Base-by-base conservation (phyloP, 2,113 vertebrate genomes). In the Sterna hirundo region DNA sequence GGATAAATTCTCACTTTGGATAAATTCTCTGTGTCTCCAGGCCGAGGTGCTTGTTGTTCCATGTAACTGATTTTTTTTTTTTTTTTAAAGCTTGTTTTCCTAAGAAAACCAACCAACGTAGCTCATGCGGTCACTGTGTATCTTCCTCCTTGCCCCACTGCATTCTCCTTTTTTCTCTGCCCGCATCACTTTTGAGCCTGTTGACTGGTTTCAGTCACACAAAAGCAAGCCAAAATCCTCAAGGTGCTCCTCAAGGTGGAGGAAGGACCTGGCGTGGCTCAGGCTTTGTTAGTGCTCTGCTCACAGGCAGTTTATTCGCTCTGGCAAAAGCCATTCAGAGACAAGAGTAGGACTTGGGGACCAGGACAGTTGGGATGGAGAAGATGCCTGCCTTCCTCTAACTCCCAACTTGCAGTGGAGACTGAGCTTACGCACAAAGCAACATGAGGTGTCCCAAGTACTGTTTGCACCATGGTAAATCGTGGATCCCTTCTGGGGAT, bases 381-480 rank as follows among this genome's bases (percentile, higher is more conserved):
- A 54, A 32, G 51, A 51, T 4, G 2, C 11, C 23, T 86, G 26
- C 25, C 23, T 47, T 44, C 26, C 54, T 77, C 32, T 47, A n/a
- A 64, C 27, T 72, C 40, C 55, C 70, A 4, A 12, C 17, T 51
- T 44, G 15, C 15, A 21, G 12, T 30, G 13, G 18, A 47, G 55
- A 34, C 49, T 80, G 62, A 61, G 8, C 27, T 61, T 65, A 12
- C 0, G 2, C 34, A 52, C 16, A 27, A 74, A 68, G 21, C n/a
- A 76, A 6, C 0, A 0, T 44, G 34, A 18, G 26, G 30, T 66
- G 30, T n/a, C 44, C 21, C 58, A 47, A 47, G 23, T 71, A 60
- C 55, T 7, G 1, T 18, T 42, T 82, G 34, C 4, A 20, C 20
- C 0, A 0, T 30, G 49, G 21, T 51, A 26, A 71, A 44, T 49